These are phyloP conservation scores for Melangyna quadrimaculata DNA, from an alignment of 2,888 invertebrate genomes.

Conservation along the genomic window DNA sequence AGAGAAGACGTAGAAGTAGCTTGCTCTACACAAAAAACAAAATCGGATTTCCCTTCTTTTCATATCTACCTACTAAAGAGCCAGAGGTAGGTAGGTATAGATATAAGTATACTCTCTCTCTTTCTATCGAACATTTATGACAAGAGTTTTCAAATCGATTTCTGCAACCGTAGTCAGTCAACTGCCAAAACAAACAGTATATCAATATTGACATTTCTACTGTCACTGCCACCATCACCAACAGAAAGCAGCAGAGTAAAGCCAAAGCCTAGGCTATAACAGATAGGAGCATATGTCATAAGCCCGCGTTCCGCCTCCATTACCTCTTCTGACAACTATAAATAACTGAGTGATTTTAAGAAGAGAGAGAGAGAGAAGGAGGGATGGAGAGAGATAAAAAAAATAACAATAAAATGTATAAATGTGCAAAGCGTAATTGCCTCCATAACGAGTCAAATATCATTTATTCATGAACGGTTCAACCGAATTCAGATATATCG, in stretches of 20 bases:
- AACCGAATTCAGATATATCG: slow-evolving; percentile 61
- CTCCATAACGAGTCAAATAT: slow-evolving; percentile 65
- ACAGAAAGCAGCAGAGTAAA: background rate
- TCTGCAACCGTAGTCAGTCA: slow-evolving; percentile 53
- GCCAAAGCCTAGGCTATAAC: background rate
- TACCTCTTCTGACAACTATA: slow-evolving; percentile 54
- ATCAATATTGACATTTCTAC: slow-evolving; percentile 62
- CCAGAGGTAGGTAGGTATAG: background rate
- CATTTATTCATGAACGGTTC: slow-evolving; percentile 65
- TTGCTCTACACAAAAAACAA: background rate
- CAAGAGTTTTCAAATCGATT: slow-evolving; percentile 66
- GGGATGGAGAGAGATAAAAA: background rate
- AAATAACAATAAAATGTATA: slow-evolving; percentile 23
- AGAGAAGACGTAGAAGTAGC: background rate
- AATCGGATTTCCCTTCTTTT: slow-evolving; percentile 25
- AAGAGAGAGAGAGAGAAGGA: background rate
- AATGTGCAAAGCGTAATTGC: slow-evolving; percentile 63
- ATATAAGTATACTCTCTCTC: background rate
- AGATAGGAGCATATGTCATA: background rate
- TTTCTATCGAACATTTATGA: background rate
- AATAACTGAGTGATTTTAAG: slow-evolving; percentile 62
- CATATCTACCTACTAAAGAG: background rate
- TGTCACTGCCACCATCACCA: slow-evolving; percentile 50
- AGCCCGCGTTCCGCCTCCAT: background rate
- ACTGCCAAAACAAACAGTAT: slow-evolving; percentile 62